These are phyloP conservation scores for Hipparchia sbordonii DNA, from an alignment of 2,888 invertebrate species.

Conservation along the genomic window DNA sequence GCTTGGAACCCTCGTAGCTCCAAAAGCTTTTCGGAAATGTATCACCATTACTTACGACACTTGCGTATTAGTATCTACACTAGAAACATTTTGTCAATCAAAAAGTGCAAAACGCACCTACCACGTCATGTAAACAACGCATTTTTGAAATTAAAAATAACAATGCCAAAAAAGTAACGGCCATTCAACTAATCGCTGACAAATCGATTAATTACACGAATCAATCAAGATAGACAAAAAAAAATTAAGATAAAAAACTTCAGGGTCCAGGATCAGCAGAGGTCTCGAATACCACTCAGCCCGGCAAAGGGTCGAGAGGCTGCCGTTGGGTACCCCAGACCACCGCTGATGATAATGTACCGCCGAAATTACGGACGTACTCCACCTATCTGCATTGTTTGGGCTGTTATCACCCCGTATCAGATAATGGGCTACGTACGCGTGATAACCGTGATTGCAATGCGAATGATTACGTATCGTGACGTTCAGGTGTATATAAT, in stretches of 20 bases:
- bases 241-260: constrained; percentile 75
- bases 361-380: constrained; percentile 62
- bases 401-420: constrained; percentile 62
- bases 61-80: no score
- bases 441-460: constrained; percentile 44
- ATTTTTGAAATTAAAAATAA: not conserved
- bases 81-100: no score
- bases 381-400: constrained; percentile 57
- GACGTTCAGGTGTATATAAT: constrained; percentile 30
- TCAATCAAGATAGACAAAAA: constrained; percentile 72
- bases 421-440: constrained; percentile 54
- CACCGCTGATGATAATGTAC: constrained; percentile 74
- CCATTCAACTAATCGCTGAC: constrained; percentile 33
- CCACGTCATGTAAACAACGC: no score
- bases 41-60: no score
- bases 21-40: no score
- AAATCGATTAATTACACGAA: constrained; percentile 67
- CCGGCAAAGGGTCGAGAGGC: constrained; percentile 60
- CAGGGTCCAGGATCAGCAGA: constrained; percentile 78
- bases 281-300: constrained; percentile 82
- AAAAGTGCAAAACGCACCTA: no score
- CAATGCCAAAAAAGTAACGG: not conserved
- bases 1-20: no score
- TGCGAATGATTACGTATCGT: constrained; percentile 40
- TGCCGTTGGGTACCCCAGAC: constrained; percentile 76